phyloP scores from a whole-genome alignment of 2,888 invertebrate species.

The Epiblema foenella region DNA sequence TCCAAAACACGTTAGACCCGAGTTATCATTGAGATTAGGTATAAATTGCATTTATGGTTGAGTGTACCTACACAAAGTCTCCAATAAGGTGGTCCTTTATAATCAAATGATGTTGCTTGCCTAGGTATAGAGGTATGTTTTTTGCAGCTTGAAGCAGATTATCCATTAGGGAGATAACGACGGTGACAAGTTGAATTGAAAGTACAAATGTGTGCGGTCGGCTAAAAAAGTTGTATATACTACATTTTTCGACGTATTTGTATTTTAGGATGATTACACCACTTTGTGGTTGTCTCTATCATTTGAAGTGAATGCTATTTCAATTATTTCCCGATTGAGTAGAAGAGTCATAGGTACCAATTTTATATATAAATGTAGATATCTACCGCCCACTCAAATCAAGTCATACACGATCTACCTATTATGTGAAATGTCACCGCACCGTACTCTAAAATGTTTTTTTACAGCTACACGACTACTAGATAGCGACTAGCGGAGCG shows the following conservation, averaged over 20 bases:
- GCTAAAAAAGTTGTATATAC: too few species aligned
- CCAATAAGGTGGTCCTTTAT: background rate
- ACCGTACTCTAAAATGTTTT: background rate
- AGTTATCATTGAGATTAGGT: too few species aligned
- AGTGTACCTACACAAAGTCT: background rate
- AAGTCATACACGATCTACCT: slow-evolving; percentile 5
- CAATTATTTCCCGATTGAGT: background rate
- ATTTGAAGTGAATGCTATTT: background rate
- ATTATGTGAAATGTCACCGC: slow-evolving; percentile 26
- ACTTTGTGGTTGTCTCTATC: too few species aligned
- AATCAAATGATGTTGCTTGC: background rate
- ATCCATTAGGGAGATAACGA: background rate
- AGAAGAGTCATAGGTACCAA: background rate
- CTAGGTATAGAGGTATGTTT: background rate
- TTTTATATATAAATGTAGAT: background rate
- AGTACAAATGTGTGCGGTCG: too few species aligned
- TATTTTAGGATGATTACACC: too few species aligned
- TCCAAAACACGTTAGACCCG: too few species aligned
- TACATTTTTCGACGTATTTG: too few species aligned
- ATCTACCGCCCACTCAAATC: slow-evolving; percentile 10
- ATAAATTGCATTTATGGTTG: background rate
- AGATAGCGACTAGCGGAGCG: slow-evolving; percentile 2
- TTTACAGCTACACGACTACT: too few species aligned
- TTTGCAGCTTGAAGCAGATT: background rate
- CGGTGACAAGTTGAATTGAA: slow-evolving; percentile 7